Base-by-base conservation (phyloP, 2,113 vertebrate species). In the Romanogobio albipinnatus region DNA sequence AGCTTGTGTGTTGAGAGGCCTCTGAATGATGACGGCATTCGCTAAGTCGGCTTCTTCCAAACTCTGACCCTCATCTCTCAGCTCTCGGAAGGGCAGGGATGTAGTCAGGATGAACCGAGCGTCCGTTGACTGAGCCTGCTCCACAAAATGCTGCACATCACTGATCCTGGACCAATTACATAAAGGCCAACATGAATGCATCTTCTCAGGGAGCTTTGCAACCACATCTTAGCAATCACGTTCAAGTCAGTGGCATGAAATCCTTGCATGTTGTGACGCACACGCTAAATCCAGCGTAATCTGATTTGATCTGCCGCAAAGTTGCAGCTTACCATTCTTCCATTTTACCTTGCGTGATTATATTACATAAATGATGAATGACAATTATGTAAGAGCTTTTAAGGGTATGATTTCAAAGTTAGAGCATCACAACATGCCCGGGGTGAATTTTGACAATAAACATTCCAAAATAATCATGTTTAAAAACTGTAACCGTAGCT, bases 21-120 rank as follows among this genome's bases (percentile, higher is more conserved):
- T 96, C 92, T 99, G 97, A 87, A 98, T 94, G 75, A 99, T 94
- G 56, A 98, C 98, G 6, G 96, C 93, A 0, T 98, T 97, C 88
- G 94, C 92, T 81, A 99, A 71, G 81, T 95, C 93, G 0, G 97
- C 97, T 90, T 97, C 96, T 64, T 96, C 94, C 3, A 99, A 85
- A 0, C 96, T 98, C 56, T 97, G 92, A 0, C 95, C 93, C 87
- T 94, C 95, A 0, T 98, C 93, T 26, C 9, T 91, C 71, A 96
- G 93, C 89, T 95, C 96, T 81, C 89, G 93, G 81, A 92, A 92
- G 0, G 98, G 97, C 81, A 97, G 93, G 0, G 97, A 97, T 4
- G 97, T 99, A 0, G 96, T 95, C 90, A 99, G 92, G 1, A 91
- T 88, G 86, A 99, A 99, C 0, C 96, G 95, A 9, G 93, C 86